A percentile compares a stretch with the other conserved stretches of the same genome.
phyloP scores from a whole-genome alignment of 1,140 invertebrate species.

The Calliphora vicina region DNA sequence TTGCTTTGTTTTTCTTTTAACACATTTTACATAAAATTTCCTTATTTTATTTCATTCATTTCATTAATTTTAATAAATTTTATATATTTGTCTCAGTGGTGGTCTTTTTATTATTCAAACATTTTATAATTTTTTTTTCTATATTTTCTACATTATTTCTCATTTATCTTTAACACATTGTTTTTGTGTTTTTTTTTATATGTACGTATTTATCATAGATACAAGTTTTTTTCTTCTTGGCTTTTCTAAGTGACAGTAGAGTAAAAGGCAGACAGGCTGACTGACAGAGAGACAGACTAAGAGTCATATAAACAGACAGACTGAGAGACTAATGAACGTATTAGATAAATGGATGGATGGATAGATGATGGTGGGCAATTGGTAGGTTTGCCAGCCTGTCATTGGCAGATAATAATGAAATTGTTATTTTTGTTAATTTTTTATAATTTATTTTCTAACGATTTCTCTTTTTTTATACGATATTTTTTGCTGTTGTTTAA shows the following conservation, averaged over 20 bases:
- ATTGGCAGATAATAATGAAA: constrained; percentile 10
- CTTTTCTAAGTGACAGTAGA: constrained; percentile 13
- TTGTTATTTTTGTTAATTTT: constrained; percentile 1
- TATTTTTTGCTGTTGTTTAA: background rate
- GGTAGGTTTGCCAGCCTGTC: constrained; percentile 11
- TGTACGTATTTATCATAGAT: background rate
- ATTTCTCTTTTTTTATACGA: background rate
- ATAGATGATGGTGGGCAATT: background rate
- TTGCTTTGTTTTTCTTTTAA: background rate
- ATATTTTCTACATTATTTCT: background rate
- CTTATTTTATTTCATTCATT: background rate
- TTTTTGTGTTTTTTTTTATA: background rate
- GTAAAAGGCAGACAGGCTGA: background rate
- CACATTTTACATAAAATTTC: background rate
- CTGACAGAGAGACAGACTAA: background rate
- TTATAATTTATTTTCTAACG: background rate
- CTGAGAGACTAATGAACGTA: background rate
- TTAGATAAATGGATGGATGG: background rate
- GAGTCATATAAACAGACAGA: background rate
- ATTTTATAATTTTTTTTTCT: background rate
- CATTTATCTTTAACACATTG: background rate
- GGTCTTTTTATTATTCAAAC: background rate
- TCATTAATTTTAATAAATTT: constrained; percentile 14
- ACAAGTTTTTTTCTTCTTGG: background rate
- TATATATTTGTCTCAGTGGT: background rate